These are phyloP conservation scores for Microtus ochrogaster DNA, from an alignment of 2,113 vertebrate species.

Conservation along the genomic window DNA sequence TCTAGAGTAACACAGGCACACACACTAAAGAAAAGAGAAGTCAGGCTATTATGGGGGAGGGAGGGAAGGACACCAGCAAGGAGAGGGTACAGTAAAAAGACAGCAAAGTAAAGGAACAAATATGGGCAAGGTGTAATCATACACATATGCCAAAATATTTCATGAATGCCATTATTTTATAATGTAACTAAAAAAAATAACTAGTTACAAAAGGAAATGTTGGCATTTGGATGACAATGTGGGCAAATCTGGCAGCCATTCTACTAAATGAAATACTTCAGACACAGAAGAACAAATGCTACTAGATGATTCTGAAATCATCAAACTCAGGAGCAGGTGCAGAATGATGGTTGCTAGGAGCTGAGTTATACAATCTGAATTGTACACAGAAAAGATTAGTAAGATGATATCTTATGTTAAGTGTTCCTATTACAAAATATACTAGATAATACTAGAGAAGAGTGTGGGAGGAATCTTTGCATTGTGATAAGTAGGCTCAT, in stretches of 20 bases:
- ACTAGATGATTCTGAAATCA: neutral
- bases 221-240: neutral
- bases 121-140: neutral
- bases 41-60: neutral
- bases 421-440: neutral
- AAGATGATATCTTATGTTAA: neutral
- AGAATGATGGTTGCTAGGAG: conserved; percentile 1
- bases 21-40: neutral
- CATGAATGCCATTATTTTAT: neutral
- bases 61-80: neutral
- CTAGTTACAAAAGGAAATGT: neutral
- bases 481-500: neutral
- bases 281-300: neutral
- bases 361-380: neutral
- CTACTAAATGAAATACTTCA: neutral
- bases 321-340: neutral
- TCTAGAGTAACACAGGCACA: neutral
- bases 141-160: neutral
- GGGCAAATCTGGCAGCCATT: neutral
- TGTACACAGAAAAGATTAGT: neutral
- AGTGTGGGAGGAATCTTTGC: neutral
- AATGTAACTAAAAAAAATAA: neutral
- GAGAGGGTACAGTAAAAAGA: neutral
- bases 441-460: neutral
- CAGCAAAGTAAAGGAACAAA: no score